A percentile compares a stretch with the other conserved stretches of the same genome.
phyloP scores from a whole-genome alignment of 2,888 invertebrate species.

The Xylophagus ater region DNA sequence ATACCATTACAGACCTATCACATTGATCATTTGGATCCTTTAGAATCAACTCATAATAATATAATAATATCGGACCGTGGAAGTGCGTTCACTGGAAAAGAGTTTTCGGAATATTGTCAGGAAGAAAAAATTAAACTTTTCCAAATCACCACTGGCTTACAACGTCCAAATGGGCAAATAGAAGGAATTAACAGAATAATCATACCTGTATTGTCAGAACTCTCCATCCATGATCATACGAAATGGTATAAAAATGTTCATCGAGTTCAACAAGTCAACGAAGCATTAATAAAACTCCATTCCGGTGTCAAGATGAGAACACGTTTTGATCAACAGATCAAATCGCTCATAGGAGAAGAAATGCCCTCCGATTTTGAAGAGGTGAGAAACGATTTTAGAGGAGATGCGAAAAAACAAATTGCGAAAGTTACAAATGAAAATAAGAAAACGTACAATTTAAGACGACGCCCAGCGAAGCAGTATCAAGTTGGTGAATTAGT shows the following conservation, averaged over 20 bases:
- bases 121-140: background rate
- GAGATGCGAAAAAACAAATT: too few relatives aligned
- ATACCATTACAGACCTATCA: slow-evolving; percentile 4
- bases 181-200: background rate
- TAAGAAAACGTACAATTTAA: too few relatives aligned
- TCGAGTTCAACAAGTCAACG: background rate
- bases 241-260: slow-evolving; percentile 2
- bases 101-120: background rate
- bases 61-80: background rate
- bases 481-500: background rate
- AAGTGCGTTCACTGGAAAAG: background rate
- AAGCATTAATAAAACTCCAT: slow-evolving; percentile 1
- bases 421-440: too few relatives aligned
- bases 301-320: background rate
- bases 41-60: slow-evolving; percentile 18
- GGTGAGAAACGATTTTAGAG: too few relatives aligned
- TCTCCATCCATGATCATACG: background rate
- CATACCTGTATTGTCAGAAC: background rate
- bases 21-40: background rate
- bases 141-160: slow-evolving; percentile 1
- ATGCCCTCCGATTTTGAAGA: background rate
- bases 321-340: background rate
- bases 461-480: too few relatives aligned
- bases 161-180: background rate
- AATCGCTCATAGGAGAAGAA: background rate